phyloP scores from a whole-genome alignment of 1,140 invertebrate species.

The Orchesella cincta region DNA sequence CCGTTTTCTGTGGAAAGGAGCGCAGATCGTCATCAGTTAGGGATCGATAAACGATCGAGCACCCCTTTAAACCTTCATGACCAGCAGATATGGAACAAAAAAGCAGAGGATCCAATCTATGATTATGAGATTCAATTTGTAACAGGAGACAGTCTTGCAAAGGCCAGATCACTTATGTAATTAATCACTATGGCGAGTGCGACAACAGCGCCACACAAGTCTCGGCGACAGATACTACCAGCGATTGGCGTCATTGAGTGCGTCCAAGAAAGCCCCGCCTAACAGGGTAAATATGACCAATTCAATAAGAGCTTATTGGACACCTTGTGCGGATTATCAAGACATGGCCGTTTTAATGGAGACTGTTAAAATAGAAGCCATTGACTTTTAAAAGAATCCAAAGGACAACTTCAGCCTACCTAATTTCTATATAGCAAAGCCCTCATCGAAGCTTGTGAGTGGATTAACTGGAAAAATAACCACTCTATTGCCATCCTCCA shows the following conservation, averaged over 20 bases:
- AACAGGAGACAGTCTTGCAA: too few relatives aligned
- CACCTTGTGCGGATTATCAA: neutral
- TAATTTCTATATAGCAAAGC: too few relatives aligned
- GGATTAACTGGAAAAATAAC: too few relatives aligned
- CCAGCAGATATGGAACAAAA: neutral
- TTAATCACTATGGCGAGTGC: neutral
- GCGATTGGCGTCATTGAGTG: neutral
- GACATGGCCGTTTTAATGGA: neutral
- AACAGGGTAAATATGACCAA: neutral
- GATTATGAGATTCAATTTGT: too few relatives aligned
- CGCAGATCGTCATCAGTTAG: neutral
- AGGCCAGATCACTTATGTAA: too few relatives aligned
- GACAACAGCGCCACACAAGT: neutral
- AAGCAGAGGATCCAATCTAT: neutral
- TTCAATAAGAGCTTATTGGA: neutral
- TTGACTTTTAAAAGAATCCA: neutral
- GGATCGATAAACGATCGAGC: neutral
- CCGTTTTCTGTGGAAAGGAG: neutral
- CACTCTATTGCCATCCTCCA: neutral
- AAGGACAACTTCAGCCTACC: too few relatives aligned
- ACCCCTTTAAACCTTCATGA: neutral
- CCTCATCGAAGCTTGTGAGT: too few relatives aligned
- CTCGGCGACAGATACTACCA: neutral
- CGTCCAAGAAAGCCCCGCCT: neutral
- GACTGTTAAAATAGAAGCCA: neutral